These are phyloP conservation scores for Dendroctonus ponderosae DNA, from an alignment of 1,140 invertebrate genomes.

Conservation along the genomic window DNA sequence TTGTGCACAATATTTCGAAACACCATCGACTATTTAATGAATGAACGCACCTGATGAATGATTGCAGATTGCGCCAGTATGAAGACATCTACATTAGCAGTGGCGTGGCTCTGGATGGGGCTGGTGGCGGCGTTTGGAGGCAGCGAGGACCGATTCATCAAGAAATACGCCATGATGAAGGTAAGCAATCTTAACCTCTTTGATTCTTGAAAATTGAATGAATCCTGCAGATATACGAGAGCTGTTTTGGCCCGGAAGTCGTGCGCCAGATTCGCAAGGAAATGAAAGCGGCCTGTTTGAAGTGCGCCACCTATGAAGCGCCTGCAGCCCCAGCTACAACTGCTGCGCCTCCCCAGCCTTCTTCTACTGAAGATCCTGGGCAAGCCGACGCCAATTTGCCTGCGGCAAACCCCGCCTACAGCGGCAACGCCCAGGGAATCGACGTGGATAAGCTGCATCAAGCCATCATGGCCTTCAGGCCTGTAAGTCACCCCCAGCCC, in stretches of 20 bases:
- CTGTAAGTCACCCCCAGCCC: conserved; percentile 38
- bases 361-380: conserved; percentile 48
- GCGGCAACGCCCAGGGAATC: conserved; percentile 42
- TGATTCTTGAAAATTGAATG: conserved; percentile 1
- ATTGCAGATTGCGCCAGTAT: background rate
- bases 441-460: conserved; percentile 55
- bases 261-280: conserved; percentile 65
- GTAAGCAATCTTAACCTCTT: conserved; percentile 49
- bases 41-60: background rate
- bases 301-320: conserved; percentile 55
- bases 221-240: conserved; percentile 61
- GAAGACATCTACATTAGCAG: background rate
- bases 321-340: conserved; percentile 45
- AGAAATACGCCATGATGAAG: conserved; percentile 70
- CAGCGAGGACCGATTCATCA: conserved; percentile 63
- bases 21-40: conserved; percentile 11
- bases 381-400: conserved; percentile 39
- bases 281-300: conserved; percentile 62
- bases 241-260: conserved; percentile 64
- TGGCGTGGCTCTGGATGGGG: background rate
- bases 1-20: background rate
- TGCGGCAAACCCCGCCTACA: conserved; percentile 39
- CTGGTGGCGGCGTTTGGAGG: conserved; percentile 51
- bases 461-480: conserved; percentile 52
- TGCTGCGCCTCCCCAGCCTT: conserved; percentile 50